These are phyloP conservation scores for Lichenostomus cassidix DNA, from an alignment of 2,113 vertebrate genomes.

Conservation along the genomic window DNA sequence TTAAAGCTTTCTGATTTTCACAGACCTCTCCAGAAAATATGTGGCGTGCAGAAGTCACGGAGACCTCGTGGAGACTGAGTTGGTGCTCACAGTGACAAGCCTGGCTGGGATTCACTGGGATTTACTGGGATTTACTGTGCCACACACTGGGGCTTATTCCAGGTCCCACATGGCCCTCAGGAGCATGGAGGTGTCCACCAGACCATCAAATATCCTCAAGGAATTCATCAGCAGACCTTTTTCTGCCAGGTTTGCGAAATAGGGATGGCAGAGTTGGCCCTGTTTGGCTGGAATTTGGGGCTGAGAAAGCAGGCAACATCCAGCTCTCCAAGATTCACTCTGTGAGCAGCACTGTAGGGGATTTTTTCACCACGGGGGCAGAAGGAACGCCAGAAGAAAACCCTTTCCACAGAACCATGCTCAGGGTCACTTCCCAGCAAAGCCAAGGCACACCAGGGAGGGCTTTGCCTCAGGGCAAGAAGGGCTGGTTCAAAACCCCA, in stretches of 20 bases:
- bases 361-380: neutral
- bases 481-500: neutral
- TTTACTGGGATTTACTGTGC: neutral
- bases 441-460: neutral
- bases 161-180: neutral
- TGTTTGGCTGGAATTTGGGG: neutral
- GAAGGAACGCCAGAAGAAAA: neutral
- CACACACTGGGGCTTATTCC: neutral
- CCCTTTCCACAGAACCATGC: fast-evolving
- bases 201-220: neutral
- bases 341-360: neutral
- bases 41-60: fast-evolving
- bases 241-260: neutral
- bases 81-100: neutral
- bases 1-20: neutral
- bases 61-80: fast-evolving
- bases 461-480: neutral
- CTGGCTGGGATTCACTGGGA: neutral
- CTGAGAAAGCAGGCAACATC: neutral
- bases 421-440: neutral
- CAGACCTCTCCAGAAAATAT: neutral
- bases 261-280: neutral
- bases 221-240: neutral
- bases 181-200: neutral
- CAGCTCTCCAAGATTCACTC: neutral